phyloP scores from a whole-genome alignment of 1,140 invertebrate species.

The Ctenoplectra terminalis region DNA sequence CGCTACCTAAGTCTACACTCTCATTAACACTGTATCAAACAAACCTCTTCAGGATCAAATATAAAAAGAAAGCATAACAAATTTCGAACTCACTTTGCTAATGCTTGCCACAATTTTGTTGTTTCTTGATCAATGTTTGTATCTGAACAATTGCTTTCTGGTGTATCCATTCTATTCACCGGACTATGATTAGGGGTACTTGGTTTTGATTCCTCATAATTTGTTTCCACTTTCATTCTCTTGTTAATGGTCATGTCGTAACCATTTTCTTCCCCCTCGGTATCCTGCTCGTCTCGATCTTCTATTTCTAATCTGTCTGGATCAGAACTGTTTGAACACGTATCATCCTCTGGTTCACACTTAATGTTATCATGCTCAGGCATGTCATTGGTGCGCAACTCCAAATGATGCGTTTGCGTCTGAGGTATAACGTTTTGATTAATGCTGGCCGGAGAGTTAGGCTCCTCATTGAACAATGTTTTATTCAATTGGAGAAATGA shows the following conservation, averaged over 20 bases:
- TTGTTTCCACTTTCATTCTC: conserved; percentile 69
- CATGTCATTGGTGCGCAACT: conserved; percentile 69
- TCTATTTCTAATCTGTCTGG: conserved; percentile 84
- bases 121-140: conserved; percentile 84
- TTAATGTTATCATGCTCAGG: conserved; percentile 73
- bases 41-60: neutral
- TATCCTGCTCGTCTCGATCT: conserved; percentile 77
- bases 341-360: conserved; percentile 80
- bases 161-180: conserved; percentile 82
- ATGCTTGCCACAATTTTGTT: conserved; percentile 84
- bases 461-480: conserved; percentile 79
- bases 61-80: neutral
- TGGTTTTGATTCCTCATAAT: conserved; percentile 72
- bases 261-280: conserved; percentile 79
- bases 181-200: conserved; percentile 76
- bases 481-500: conserved; percentile 80
- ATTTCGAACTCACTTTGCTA: conserved; percentile 81
- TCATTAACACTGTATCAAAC: neutral
- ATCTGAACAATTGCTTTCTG: conserved; percentile 84
- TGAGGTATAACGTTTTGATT: conserved; percentile 81
- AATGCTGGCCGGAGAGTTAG: conserved; percentile 80
- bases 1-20: neutral
- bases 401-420: conserved; percentile 78
- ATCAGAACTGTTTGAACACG: conserved; percentile 84
- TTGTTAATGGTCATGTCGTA: conserved; percentile 80